A percentile compares a stretch with the other conserved stretches of the same genome.
Evolutionary conservation across 2,888 invertebrate genomes (phyloP).

Genomic region (Nephrotoma flavescens): DNA sequence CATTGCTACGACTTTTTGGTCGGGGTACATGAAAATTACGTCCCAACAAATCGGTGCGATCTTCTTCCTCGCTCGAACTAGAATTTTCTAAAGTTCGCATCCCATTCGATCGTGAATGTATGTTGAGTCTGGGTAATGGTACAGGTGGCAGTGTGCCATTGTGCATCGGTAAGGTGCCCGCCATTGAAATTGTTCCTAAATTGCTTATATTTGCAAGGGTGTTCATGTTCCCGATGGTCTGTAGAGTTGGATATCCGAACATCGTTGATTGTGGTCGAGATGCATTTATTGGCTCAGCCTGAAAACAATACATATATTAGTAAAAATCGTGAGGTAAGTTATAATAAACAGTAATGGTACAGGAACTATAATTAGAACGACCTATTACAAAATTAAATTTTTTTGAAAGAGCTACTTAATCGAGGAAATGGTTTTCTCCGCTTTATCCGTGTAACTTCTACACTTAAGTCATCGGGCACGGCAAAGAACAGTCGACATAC

Average conservation of each 20-base stretch:
- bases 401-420: no score
- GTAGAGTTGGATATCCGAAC: constrained; percentile 63
- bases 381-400: no score
- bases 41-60: constrained; percentile 60
- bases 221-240: constrained; percentile 17
- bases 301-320: constrained; percentile 12
- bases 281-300: constrained; percentile 58
- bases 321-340: no score
- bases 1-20: constrained; percentile 63
- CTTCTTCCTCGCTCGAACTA: constrained; percentile 49
- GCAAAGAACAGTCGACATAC: no score
- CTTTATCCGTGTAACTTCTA: no score
- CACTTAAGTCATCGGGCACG: no score
- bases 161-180: constrained; percentile 31
- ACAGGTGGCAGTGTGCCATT: constrained; percentile 48
- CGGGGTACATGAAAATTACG: constrained; percentile 62
- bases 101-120: constrained; percentile 29
- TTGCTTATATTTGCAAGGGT: constrained; percentile 19
- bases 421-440: no score
- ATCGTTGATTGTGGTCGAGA: constrained; percentile 70
- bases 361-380: no score
- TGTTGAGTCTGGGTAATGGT: constrained; percentile 49
- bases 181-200: constrained; percentile 34
- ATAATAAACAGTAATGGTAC: no score
- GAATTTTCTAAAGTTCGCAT: constrained; percentile 38